A percentile compares a stretch with the other conserved stretches of the same genome.
Conservation (phyloP, 2,888 invertebrate species). For the Aplocera efformata region DNA sequence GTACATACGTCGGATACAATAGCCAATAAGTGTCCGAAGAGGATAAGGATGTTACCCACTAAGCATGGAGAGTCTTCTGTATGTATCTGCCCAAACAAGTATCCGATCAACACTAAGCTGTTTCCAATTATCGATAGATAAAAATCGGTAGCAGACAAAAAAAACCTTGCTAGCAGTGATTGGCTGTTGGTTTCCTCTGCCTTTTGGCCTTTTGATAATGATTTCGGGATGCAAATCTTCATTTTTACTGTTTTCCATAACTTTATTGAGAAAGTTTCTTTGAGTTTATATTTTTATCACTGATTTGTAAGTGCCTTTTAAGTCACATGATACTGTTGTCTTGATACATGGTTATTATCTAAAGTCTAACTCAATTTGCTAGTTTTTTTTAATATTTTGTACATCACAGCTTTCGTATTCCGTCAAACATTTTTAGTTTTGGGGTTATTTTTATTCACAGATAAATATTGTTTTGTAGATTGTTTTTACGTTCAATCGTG, state of each 20-base stretch:
- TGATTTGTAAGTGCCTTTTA: too few relatives aligned
- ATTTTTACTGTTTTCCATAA: conserved; percentile 24
- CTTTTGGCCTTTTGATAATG: conserved; percentile 19
- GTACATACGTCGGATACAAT: conserved; percentile 34
- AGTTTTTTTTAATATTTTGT: too few relatives aligned
- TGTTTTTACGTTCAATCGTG: too few relatives aligned
- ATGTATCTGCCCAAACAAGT: conserved; percentile 32
- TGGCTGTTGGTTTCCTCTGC: conserved; percentile 22
- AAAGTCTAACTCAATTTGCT: too few relatives aligned
- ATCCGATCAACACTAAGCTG: conserved; percentile 38
- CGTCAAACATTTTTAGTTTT: conserved; percentile 10
- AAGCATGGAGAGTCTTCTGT: conserved; percentile 24
- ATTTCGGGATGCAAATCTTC: conserved; percentile 32
- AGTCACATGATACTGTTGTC: too few relatives aligned
- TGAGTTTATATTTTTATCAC: not conserved
- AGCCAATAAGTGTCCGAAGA: conserved; percentile 36
- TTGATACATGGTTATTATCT: too few relatives aligned
- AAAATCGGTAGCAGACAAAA: conserved; percentile 33
- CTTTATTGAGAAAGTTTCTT: conserved; percentile 3
- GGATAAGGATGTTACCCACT: conserved; percentile 33
- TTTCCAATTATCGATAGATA: conserved; percentile 39
- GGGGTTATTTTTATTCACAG: conserved; percentile 13
- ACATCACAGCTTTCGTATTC: not conserved
- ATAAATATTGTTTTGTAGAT: too few relatives aligned
- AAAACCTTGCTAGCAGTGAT: conserved; percentile 21